Evolutionary conservation across 1,140 invertebrate genomes (phyloP).

Genomic region (Sinonovacula constricta): DNA sequence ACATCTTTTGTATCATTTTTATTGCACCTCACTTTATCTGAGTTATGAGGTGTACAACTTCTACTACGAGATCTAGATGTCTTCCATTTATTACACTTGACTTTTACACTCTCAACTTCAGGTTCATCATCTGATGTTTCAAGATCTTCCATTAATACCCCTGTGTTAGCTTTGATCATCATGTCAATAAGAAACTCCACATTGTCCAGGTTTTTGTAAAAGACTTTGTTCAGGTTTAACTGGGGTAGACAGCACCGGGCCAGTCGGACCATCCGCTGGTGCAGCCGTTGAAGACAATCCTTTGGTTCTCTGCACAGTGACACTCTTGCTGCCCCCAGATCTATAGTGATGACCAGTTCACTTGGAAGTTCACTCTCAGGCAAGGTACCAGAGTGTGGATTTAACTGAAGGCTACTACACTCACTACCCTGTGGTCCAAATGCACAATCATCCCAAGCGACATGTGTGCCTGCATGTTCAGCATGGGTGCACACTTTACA

Average conservation of each 20-base stretch:
- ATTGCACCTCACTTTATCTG: neutral
- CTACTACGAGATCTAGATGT: no score
- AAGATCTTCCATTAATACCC: neutral
- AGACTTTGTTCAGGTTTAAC: conserved; percentile 25
- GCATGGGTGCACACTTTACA: neutral
- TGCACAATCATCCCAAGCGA: neutral
- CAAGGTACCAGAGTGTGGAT: neutral
- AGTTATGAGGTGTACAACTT: no score
- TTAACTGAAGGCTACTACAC: neutral
- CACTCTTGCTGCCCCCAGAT: conserved; percentile 39
- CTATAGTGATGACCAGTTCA: conserved; percentile 44
- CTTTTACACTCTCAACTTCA: no score
- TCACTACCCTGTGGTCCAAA: neutral
- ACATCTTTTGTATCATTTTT: neutral
- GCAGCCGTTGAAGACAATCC: conserved; percentile 26
- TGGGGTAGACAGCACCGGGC: conserved; percentile 8
- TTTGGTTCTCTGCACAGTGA: conserved; percentile 39
- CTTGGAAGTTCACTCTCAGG: conserved; percentile 1
- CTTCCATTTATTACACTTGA: no score
- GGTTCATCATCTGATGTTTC: neutral
- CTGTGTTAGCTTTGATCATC: conserved; percentile 29
- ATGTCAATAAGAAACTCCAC: conserved; percentile 42
- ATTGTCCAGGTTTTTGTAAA: conserved; percentile 48
- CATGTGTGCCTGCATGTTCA: neutral
- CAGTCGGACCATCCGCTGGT: conserved; percentile 22